Percentiles rank a stretch among this genome's conserved stretches.
Conservation (phyloP, 2,113 vertebrate species). For the Rhagologus leucostigma region DNA sequence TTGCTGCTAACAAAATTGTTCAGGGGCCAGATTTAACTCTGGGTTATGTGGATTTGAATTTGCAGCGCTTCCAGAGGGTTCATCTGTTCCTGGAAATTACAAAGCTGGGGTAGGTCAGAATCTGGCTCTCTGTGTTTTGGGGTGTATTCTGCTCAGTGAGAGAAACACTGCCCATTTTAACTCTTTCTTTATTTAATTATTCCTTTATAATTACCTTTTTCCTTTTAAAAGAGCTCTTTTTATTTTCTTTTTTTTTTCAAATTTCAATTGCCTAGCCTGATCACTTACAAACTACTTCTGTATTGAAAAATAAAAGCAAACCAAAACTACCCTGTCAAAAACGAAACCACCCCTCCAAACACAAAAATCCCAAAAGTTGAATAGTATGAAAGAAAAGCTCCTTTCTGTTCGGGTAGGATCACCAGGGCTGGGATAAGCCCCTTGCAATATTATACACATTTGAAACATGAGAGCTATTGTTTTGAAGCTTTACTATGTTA, state of each 20-base stretch:
- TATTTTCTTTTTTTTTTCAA: background rate
- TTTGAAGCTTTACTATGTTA: conserved; percentile 61
- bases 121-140: background rate
- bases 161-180: background rate
- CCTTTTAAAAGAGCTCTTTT: background rate
- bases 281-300: background rate
- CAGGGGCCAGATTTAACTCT: background rate
- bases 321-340: background rate
- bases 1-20: conserved; percentile 26
- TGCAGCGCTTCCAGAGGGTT: background rate
- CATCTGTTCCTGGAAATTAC: background rate
- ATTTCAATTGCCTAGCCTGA: background rate
- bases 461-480: conserved; percentile 57
- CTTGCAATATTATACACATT: conserved; percentile 32
- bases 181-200: background rate
- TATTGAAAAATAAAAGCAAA: background rate
- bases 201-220: background rate
- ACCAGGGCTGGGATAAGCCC: conserved; percentile 6
- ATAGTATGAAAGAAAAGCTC: background rate
- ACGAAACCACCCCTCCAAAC: background rate
- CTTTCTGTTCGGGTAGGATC: background rate
- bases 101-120: background rate
- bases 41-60: background rate
- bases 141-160: background rate
- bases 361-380: background rate